Evolutionary conservation across 2,113 vertebrate species (phyloP).

Genomic region (Cynocephalus volans): DNA sequence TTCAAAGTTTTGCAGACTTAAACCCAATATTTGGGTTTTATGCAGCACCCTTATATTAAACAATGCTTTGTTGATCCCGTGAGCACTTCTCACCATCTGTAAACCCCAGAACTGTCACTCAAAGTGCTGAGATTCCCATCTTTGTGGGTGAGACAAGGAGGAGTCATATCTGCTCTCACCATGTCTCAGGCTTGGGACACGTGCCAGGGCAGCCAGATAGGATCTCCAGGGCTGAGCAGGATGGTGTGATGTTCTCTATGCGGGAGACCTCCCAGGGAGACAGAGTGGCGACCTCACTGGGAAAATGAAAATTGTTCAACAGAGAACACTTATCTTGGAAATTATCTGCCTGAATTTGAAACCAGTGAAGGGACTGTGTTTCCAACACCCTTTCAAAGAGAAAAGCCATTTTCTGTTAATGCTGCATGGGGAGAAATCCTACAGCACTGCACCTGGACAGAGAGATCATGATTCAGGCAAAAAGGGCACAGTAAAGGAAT

Average conservation of each 20-base stretch:
- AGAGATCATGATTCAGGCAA: slow-evolving; percentile 15
- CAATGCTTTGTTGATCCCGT: background rate
- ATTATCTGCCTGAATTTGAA: slow-evolving; percentile 74
- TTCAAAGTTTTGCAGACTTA: slow-evolving; percentile 8
- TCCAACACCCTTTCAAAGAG: slow-evolving; percentile 74
- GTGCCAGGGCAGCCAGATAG: slow-evolving; percentile 74
- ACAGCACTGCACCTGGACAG: background rate
- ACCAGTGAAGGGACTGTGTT: slow-evolving; percentile 64
- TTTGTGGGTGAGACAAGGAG: slow-evolving; percentile 70
- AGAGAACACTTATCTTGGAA: slow-evolving; percentile 75
- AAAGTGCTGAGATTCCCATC: slow-evolving; percentile 58
- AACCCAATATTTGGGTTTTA: slow-evolving; percentile 1
- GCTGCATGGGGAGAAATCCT: background rate
- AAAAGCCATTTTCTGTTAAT: slow-evolving; percentile 45
- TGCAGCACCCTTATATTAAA: background rate
- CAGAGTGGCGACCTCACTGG: slow-evolving; percentile 72
- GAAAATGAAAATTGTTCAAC: slow-evolving; percentile 76
- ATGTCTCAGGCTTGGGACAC: slow-evolving; percentile 10
- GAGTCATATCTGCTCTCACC: slow-evolving; percentile 68
- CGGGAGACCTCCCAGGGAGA: slow-evolving; percentile 69
- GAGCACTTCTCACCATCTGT: slow-evolving; percentile 57
- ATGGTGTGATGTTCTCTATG: slow-evolving; percentile 65
- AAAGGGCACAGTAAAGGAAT: background rate
- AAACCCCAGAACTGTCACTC: slow-evolving; percentile 64
- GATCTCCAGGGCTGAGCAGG: slow-evolving; percentile 66